Base-by-base conservation (phyloP, 2,113 vertebrate species). In the Butastur rufipennis region DNA sequence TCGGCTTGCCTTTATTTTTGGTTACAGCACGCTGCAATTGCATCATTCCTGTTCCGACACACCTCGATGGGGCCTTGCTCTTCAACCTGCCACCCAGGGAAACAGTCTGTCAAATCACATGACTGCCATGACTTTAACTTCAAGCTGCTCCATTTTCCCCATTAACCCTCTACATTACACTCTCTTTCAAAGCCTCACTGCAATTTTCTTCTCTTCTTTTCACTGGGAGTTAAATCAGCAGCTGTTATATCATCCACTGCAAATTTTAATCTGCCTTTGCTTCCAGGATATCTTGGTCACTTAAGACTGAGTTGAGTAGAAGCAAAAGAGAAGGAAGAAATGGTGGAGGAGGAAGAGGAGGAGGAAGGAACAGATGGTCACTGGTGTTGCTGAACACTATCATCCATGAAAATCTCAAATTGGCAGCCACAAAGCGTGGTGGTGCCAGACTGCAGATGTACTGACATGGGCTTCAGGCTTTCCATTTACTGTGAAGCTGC, bases 371-470 rank as follows among this genome's bases (percentile, higher is more conserved):
- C 84, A 95, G 88, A 79, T 91, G 80, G 81, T 38, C 88, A 86
- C 38, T 62, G 75, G 66, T 88, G 62, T 86, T 86, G 88, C 75
- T 74, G 91, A 91, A 70, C 65, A 75, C 72, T 36, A 1, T 70
- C 72, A 86, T 74, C 66, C 81, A 74, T 82, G 80, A 73, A 83
- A 78, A 93, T 81, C 80, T 88, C 83, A 38, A 68, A 16, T 59
- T 86, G 90, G 87, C 80, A 82, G 36, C 40, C 65, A 72, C 66
- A 36, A 78, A 58, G 50, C 1, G 0, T 40, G 84, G 36, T 81
- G 43, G 19, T 93, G 93, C 80, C 93, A 96, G 84, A 31, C 74
- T 93, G 93, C 80, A 93, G 90, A 66, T 79, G 93, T 91, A 79
- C 71, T 52, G 66, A 82, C 50, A 38, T 16, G 71, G 75, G 68